Conservation (phyloP, 2,113 vertebrate species). For the Paramisgurnus dabryanus region DNA sequence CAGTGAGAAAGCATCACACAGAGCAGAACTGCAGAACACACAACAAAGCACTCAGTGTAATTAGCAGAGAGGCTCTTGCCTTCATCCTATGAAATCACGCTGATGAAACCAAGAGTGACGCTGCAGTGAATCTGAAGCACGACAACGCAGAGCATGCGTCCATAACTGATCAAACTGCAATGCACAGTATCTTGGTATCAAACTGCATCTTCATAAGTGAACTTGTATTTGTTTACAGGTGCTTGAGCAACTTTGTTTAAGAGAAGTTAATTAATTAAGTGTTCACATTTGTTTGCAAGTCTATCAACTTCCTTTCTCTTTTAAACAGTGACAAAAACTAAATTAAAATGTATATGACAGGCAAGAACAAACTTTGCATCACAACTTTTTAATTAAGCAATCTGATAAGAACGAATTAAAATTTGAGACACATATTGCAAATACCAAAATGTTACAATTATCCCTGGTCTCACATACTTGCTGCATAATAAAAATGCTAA, state of each 20-base stretch:
- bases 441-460: too few species aligned
- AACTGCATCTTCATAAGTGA: neutral
- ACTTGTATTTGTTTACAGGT: neutral
- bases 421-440: too few species aligned
- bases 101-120: constrained; percentile 52
- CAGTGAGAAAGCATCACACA: constrained; percentile 65
- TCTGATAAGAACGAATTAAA: too few species aligned
- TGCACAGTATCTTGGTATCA: neutral
- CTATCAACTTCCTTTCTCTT: too few species aligned
- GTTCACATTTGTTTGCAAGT: too few species aligned
- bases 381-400: neutral
- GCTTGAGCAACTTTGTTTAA: neutral
- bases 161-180: constrained; percentile 33
- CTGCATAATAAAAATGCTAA: too few species aligned
- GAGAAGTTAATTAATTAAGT: too few species aligned
- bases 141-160: neutral
- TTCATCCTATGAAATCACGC: constrained; percentile 48
- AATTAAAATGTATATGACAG: neutral
- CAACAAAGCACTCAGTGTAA: constrained; percentile 74
- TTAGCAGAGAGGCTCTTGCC: constrained; percentile 60
- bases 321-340: neutral
- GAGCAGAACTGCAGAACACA: constrained; percentile 60
- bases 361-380: neutral
- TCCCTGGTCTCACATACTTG: too few species aligned
- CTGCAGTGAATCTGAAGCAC: constrained; percentile 19